A percentile compares a stretch with the other conserved stretches of the same genome.
These are phyloP conservation scores for Pagrus major DNA, from an alignment of 2,113 vertebrate species.

Conservation along the genomic window DNA sequence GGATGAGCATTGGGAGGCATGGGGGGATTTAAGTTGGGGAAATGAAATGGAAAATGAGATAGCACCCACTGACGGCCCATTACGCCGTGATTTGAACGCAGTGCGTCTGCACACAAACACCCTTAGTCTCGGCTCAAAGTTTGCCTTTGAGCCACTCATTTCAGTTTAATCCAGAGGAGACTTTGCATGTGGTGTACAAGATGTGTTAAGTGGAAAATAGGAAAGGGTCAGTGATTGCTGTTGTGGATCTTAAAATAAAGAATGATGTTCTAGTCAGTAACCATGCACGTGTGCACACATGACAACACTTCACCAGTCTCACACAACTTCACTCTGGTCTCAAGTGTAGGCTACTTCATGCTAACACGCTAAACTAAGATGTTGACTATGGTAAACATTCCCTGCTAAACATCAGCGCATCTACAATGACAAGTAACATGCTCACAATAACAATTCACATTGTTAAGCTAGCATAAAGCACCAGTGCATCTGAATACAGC, in stretches of 20 bases:
- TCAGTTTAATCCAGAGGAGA: slow-evolving; percentile 14
- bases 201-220: slow-evolving; percentile 43
- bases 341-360: too few species aligned
- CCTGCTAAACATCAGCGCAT: not conserved
- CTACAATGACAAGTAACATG: not conserved
- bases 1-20: slow-evolving; percentile 43
- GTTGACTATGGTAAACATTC: not conserved
- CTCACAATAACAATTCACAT: too few species aligned
- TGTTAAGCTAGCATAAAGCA: too few species aligned
- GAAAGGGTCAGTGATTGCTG: not conserved
- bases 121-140: not conserved
- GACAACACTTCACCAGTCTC: too few species aligned
- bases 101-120: slow-evolving; percentile 23
- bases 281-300: too few species aligned
- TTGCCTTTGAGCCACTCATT: slow-evolving; percentile 14
- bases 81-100: slow-evolving; percentile 37
- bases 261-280: too few species aligned
- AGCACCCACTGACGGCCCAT: slow-evolving; percentile 39
- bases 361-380: not conserved
- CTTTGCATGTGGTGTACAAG: slow-evolving; percentile 16
- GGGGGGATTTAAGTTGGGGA: slow-evolving; percentile 51
- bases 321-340: too few species aligned
- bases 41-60: slow-evolving; percentile 75
- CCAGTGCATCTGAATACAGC: too few species aligned
- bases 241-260: not conserved